Percentiles rank a stretch among this genome's conserved stretches.
Evolutionary conservation across 2,797 vertebrate species (phyloP).

Genomic region (Coluber constrictor): DNA sequence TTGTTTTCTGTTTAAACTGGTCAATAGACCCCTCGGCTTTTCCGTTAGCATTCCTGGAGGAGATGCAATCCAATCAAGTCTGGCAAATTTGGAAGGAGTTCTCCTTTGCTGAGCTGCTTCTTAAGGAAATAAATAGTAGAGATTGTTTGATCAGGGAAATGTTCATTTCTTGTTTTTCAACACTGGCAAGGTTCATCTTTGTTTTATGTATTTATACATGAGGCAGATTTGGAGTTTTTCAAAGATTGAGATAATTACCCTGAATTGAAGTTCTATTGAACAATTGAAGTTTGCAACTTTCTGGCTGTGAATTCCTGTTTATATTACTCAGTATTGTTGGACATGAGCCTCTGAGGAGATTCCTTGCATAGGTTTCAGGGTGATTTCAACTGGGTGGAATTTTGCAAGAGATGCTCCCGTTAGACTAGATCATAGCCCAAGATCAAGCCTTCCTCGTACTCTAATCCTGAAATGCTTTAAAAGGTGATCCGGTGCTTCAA

Average conservation of each 20-base stretch:
- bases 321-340: background rate
- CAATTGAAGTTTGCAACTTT: background rate
- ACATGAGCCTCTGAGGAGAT: background rate
- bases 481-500: conserved; percentile 39
- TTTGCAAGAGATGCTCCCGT: background rate
- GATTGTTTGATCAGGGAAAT: background rate
- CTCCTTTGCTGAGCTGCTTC: conserved; percentile 16
- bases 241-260: background rate
- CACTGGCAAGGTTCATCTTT: background rate
- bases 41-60: conserved; percentile 27
- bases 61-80: conserved; percentile 23
- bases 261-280: background rate
- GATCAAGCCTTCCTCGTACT: background rate
- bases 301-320: background rate
- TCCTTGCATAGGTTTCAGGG: background rate
- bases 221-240: background rate
- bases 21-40: conserved; percentile 14
- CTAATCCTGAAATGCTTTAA: conserved; percentile 48
- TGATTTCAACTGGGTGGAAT: background rate
- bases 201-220: background rate
- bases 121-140: conserved; percentile 20
- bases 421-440: background rate
- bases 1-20: conserved; percentile 24
- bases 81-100: conserved; percentile 42
- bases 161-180: conserved; percentile 26